Conservation (phyloP, 2,797 vertebrate genomes). For the Acanthopagrus latus region DNA sequence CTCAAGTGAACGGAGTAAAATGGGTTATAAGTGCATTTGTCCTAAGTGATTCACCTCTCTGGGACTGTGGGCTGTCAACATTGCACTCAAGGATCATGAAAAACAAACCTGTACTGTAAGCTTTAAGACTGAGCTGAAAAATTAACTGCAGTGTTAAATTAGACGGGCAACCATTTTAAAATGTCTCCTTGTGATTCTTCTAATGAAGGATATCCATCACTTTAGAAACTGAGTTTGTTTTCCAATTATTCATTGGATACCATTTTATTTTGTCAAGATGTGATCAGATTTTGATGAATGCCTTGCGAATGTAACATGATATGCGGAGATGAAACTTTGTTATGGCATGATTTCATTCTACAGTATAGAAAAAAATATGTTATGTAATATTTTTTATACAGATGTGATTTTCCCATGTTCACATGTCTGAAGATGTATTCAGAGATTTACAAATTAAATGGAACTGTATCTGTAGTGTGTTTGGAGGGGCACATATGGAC, state of each 20-base stretch:
- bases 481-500: background rate
- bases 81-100: slow-evolving; percentile 6
- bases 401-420: background rate
- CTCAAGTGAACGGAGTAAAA: slow-evolving; percentile 27
- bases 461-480: background rate
- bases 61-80: slow-evolving; percentile 5
- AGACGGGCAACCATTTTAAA: slow-evolving; percentile 7
- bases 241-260: background rate
- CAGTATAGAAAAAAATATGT: background rate
- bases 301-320: background rate
- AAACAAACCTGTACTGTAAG: slow-evolving; percentile 16
- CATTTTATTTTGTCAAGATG: background rate
- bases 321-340: background rate
- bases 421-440: background rate
- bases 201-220: background rate
- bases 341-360: background rate
- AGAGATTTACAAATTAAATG: background rate
- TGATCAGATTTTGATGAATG: background rate
- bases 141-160: slow-evolving; percentile 10
- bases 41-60: slow-evolving; percentile 10
- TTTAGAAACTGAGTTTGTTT: background rate
- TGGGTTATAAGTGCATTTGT: slow-evolving; percentile 9
- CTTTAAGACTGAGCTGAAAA: slow-evolving; percentile 2
- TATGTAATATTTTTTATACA: background rate
- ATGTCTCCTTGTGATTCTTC: background rate